Conservation (phyloP, 1,140 invertebrate species). For the Calephelis virginiensis region DNA sequence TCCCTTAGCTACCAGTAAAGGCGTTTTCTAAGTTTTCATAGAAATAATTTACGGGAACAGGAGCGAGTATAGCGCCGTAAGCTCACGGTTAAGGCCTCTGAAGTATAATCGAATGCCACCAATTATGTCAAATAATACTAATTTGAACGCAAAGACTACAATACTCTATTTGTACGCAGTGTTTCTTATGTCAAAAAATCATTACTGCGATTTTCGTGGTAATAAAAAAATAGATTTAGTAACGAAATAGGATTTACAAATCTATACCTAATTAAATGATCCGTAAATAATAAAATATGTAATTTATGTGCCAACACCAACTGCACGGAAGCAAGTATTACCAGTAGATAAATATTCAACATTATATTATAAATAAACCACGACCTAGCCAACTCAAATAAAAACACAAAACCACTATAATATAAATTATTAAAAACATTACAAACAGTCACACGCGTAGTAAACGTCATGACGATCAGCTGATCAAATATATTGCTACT, state of each 20-base stretch:
- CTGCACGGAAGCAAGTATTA: constrained; percentile 39
- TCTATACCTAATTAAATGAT: constrained; percentile 23
- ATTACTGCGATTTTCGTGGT: background rate
- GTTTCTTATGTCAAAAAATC: too few relatives aligned
- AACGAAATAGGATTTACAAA: background rate
- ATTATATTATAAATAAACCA: constrained; percentile 73
- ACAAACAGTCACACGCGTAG: constrained; percentile 57
- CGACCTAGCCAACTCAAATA: constrained; percentile 68
- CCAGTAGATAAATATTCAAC: constrained; percentile 66
- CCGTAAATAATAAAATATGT: constrained; percentile 35
- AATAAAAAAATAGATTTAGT: background rate
- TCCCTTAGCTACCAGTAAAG: too few relatives aligned
- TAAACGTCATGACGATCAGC: constrained; percentile 77
- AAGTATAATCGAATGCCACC: too few relatives aligned
- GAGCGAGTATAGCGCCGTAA: too few relatives aligned
- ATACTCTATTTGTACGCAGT: too few relatives aligned
- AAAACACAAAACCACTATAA: constrained; percentile 66
- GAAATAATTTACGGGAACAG: too few relatives aligned
- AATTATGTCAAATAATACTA: too few relatives aligned
- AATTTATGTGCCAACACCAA: constrained; percentile 50
- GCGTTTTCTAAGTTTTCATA: too few relatives aligned
- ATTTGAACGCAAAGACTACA: background rate
- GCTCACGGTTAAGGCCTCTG: too few relatives aligned
- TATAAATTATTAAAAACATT: constrained; percentile 77
- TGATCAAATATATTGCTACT: constrained; percentile 79